Conservation (phyloP, 1,140 invertebrate species). For the Lepidotrigona ventralis region DNA sequence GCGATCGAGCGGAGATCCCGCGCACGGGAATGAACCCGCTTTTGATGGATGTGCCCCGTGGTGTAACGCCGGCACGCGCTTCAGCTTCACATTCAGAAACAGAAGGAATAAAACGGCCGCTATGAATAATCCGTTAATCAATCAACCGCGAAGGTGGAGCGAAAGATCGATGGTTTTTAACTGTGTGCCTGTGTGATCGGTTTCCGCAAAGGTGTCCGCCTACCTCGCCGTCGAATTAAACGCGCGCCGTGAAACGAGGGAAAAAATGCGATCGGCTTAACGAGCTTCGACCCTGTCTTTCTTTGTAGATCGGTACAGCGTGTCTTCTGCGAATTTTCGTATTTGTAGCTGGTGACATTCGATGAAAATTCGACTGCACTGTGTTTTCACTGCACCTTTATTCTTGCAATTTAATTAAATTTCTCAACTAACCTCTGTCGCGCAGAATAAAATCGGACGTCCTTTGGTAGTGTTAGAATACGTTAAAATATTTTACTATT, state of each 20-base stretch:
- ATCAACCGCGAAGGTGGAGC: slow-evolving; percentile 41
- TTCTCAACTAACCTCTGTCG: too few relatives aligned
- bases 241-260: neutral
- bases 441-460: too few relatives aligned
- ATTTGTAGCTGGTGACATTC: too few relatives aligned
- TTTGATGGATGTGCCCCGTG: slow-evolving; percentile 34
- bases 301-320: neutral
- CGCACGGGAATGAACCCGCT: slow-evolving; percentile 28
- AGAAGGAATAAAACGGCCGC: slow-evolving; percentile 26
- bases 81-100: neutral
- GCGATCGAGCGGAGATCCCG: neutral
- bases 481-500: too few relatives aligned
- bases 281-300: neutral
- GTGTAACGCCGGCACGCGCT: slow-evolving; percentile 5
- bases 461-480: too few relatives aligned
- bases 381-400: too few relatives aligned
- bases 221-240: neutral
- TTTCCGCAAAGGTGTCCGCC: neutral
- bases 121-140: slow-evolving; percentile 43
- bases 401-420: too few relatives aligned
- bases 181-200: neutral
- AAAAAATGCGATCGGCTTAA: neutral
- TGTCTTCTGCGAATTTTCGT: neutral
- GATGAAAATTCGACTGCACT: too few relatives aligned
- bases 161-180: slow-evolving; percentile 43